Evolutionary conservation across 2,797 vertebrate genomes (phyloP).

Genomic region (Gymnoscopelus braueri): DNA sequence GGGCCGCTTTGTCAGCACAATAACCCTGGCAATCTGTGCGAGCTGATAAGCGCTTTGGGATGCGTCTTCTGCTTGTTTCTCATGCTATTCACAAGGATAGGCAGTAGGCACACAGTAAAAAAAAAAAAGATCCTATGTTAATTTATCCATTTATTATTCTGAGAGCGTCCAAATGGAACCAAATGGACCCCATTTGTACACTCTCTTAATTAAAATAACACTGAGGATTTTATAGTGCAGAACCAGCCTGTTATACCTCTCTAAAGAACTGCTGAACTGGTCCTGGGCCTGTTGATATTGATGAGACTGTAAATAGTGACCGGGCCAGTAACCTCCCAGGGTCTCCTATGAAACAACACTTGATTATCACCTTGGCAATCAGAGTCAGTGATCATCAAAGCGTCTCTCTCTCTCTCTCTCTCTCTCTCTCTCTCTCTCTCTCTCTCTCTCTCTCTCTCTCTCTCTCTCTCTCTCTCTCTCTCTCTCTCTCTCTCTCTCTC

Average conservation of each 20-base stretch:
- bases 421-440: slow-evolving; percentile 20
- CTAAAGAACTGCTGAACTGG: slow-evolving; percentile 56
- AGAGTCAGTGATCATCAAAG: slow-evolving; percentile 53
- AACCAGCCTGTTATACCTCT: slow-evolving; percentile 16
- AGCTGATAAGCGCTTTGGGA: too few species aligned
- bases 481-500: background rate
- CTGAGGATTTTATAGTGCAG: background rate
- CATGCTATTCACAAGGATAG: too few species aligned
- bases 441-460: slow-evolving; percentile 24
- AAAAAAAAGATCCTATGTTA: too few species aligned
- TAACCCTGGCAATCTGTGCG: too few species aligned
- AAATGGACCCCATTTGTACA: too few species aligned
- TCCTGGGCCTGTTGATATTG: slow-evolving; percentile 61
- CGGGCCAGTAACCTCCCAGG: slow-evolving; percentile 51
- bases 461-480: slow-evolving; percentile 37
- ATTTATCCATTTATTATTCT: too few species aligned
- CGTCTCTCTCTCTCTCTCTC: slow-evolving; percentile 18
- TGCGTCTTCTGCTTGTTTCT: too few species aligned
- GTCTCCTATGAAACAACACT: slow-evolving; percentile 61
- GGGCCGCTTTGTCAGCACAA: too few species aligned
- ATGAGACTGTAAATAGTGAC: slow-evolving; percentile 72
- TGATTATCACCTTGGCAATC: slow-evolving; percentile 62
- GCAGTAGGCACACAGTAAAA: too few species aligned
- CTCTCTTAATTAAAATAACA: too few species aligned
- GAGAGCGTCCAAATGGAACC: too few species aligned